Evolutionary conservation across 2,113 vertebrate species (phyloP).

Genomic region (Glaucidium brasilianum): DNA sequence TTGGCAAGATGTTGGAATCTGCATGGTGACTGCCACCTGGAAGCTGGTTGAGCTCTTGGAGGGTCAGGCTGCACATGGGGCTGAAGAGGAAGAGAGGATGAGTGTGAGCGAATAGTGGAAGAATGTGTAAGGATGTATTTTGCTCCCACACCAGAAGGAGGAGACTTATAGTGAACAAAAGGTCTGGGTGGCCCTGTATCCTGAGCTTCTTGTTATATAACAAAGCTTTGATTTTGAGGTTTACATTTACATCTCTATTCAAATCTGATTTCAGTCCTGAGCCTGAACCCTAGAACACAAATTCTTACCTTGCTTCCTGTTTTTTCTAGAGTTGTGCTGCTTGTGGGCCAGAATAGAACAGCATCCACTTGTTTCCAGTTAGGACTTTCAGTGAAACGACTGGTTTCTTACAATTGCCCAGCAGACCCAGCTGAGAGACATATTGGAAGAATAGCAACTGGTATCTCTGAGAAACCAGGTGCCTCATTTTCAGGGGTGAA

Average conservation of each 20-base stretch:
- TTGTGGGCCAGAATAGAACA: neutral
- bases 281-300: neutral
- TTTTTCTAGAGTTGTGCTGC: constrained; percentile 39
- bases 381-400: neutral
- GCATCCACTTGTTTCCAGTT: neutral
- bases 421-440: neutral
- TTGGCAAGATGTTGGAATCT: neutral
- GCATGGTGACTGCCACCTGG: neutral
- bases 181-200: neutral
- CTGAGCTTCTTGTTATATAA: neutral
- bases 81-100: neutral
- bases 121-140: neutral
- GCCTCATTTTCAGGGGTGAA: neutral
- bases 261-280: neutral
- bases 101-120: neutral
- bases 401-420: neutral
- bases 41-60: neutral
- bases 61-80: neutral
- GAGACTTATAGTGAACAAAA: neutral
- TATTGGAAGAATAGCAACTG: neutral
- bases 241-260: constrained; percentile 15
- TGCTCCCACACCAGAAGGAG: neutral
- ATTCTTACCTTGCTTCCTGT: neutral
- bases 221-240: constrained; percentile 20
- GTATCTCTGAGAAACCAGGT: neutral